A percentile compares a stretch with the other conserved stretches of the same genome.
phyloP scores from a whole-genome alignment of 2,113 vertebrate species.

The Barbus barbus region DNA sequence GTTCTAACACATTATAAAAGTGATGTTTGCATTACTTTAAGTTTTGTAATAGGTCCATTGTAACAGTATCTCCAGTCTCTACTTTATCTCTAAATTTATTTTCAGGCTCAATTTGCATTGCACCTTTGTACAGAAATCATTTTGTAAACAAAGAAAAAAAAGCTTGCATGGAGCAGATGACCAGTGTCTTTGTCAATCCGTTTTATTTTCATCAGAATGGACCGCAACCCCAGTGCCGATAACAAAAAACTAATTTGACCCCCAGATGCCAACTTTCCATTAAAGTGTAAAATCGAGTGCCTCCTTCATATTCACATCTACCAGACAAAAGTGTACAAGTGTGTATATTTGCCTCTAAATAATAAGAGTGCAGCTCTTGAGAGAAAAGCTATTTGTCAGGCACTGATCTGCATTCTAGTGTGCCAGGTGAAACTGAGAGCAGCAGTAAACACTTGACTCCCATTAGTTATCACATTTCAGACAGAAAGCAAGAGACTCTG shows the following conservation, averaged over 20 bases:
- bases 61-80: background rate
- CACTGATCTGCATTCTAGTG: slow-evolving; percentile 44
- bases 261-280: slow-evolving; percentile 4
- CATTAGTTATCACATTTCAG: slow-evolving; percentile 12
- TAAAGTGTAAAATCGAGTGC: background rate
- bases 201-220: background rate
- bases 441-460: slow-evolving; percentile 31
- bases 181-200: background rate
- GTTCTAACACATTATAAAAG: too few species aligned
- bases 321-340: background rate
- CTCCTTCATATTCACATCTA: background rate
- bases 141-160: too few species aligned
- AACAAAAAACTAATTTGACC: slow-evolving; percentile 9
- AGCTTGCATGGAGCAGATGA: background rate
- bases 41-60: too few species aligned
- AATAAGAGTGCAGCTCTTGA: slow-evolving; percentile 3
- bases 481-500: background rate
- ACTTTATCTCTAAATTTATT: background rate
- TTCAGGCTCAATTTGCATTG: background rate
- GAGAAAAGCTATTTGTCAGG: slow-evolving; percentile 40
- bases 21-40: too few species aligned
- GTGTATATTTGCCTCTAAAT: background rate
- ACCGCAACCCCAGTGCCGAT: background rate
- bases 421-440: background rate
- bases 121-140: background rate